Conservation (phyloP, 2,797 vertebrate genomes). For the Schizothorax lantsangensis region DNA sequence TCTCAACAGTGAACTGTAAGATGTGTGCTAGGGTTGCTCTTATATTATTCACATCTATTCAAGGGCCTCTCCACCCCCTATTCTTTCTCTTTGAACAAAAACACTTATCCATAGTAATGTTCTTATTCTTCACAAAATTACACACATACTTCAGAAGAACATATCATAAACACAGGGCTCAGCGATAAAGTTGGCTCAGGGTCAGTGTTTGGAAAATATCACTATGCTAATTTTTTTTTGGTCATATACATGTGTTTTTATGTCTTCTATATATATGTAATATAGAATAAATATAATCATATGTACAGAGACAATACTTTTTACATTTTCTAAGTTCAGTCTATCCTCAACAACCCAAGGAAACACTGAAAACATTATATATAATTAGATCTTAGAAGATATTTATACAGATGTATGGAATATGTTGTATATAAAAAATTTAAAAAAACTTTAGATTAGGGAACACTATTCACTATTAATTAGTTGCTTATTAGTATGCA, state of each 20-base stretch:
- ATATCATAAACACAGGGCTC: neutral
- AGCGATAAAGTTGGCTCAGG: neutral
- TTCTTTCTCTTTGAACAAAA: slow-evolving; percentile 10
- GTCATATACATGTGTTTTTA: neutral
- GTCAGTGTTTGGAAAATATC: neutral
- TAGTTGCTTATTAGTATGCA: neutral
- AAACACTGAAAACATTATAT: neutral
- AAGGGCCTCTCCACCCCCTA: neutral
- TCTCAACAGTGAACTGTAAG: slow-evolving; percentile 27
- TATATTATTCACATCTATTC: slow-evolving; percentile 28
- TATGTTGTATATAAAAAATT: no score
- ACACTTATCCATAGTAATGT: neutral
- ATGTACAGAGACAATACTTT: neutral
- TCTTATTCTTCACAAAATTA: neutral
- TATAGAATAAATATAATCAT: neutral
- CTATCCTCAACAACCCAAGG: neutral
- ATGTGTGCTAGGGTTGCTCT: slow-evolving; percentile 1
- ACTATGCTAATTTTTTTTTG: neutral
- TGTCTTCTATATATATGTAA: neutral
- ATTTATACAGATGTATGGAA: no score
- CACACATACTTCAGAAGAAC: neutral
- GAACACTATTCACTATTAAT: neutral
- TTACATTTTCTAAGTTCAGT: neutral
- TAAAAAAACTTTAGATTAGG: no score
- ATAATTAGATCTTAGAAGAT: no score